These are phyloP conservation scores for Barypeithes pellucidus DNA, from an alignment of 2,888 invertebrate species.

Conservation along the genomic window DNA sequence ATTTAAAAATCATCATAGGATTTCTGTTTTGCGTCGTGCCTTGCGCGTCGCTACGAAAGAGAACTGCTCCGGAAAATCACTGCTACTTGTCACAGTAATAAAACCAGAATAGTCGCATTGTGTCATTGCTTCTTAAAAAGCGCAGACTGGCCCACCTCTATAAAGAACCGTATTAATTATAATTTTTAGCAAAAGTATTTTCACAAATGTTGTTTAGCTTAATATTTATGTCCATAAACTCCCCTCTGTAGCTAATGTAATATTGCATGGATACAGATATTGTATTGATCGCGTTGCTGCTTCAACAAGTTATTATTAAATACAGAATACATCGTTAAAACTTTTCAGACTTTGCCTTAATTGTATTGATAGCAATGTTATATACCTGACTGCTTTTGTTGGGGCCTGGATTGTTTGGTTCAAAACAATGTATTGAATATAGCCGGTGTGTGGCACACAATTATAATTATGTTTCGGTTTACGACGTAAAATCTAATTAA, in stretches of 20 bases:
- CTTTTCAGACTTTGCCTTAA: conserved; percentile 70
- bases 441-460: conserved; percentile 67
- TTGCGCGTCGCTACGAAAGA: too few relatives aligned
- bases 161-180: too few relatives aligned
- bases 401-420: conserved; percentile 64
- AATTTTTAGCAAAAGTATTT: too few relatives aligned
- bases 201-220: too few relatives aligned
- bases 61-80: too few relatives aligned
- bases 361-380: conserved; percentile 68
- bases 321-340: conserved; percentile 71
- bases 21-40: too few relatives aligned
- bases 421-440: conserved; percentile 69
- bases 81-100: too few relatives aligned
- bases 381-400: conserved; percentile 70
- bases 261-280: conserved; percentile 58
- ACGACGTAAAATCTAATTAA: conserved; percentile 67
- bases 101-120: too few relatives aligned
- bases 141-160: too few relatives aligned
- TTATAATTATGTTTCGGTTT: conserved; percentile 70
- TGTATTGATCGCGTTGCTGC: conserved; percentile 67
- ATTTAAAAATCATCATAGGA: too few relatives aligned
- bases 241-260: conserved; percentile 19
- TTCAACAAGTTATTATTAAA: conserved; percentile 69
- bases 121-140: too few relatives aligned
- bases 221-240: background rate